phyloP scores from a whole-genome alignment of 53 echinoderm and acorn worm genomes.

The Actinopyga echinites region DNA sequence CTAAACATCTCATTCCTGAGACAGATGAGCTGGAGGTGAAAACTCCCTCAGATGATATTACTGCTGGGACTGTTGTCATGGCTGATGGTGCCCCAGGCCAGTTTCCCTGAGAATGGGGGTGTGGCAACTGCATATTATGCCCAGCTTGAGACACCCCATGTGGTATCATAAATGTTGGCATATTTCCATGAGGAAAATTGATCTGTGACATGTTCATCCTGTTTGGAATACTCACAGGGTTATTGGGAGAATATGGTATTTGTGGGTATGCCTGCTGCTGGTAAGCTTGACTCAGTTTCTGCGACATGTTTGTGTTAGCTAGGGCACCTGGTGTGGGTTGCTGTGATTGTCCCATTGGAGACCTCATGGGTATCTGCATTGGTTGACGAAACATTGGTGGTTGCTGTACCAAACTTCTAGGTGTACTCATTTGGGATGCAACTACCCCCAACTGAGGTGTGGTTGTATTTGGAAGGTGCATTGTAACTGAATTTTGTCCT shows the following conservation, averaged over 20 bases:
- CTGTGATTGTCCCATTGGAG: not conserved
- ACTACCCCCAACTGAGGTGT: not conserved
- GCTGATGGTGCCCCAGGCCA: constrained; percentile 9
- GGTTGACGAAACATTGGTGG: constrained; percentile 22
- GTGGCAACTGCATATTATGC: not conserved
- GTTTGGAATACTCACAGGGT: not conserved
- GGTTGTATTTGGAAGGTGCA: not conserved
- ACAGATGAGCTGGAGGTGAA: constrained; percentile 38
- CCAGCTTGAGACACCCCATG: constrained; percentile 11
- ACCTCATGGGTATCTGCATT: constrained; percentile 2
- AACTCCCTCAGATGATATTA: constrained; percentile 32
- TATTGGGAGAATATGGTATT: not conserved
- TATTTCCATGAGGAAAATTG: not conserved
- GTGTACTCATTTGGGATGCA: not conserved
- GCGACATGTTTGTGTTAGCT: not conserved
- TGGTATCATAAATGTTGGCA: not conserved
- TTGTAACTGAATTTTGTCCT: constrained; percentile 33
- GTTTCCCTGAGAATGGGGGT: not conserved
- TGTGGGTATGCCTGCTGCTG: not conserved
- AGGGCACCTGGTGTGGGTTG: not conserved
- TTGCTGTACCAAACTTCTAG: constrained; percentile 20
- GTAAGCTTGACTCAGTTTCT: not conserved
- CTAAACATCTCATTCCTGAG: constrained; percentile 38
- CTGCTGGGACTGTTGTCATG: constrained; percentile 48
- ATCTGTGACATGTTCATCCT: constrained; percentile 12